A percentile compares a stretch with the other conserved stretches of the same genome.
Conservation (phyloP, 2,797 vertebrate genomes). For the Periparus ater region DNA sequence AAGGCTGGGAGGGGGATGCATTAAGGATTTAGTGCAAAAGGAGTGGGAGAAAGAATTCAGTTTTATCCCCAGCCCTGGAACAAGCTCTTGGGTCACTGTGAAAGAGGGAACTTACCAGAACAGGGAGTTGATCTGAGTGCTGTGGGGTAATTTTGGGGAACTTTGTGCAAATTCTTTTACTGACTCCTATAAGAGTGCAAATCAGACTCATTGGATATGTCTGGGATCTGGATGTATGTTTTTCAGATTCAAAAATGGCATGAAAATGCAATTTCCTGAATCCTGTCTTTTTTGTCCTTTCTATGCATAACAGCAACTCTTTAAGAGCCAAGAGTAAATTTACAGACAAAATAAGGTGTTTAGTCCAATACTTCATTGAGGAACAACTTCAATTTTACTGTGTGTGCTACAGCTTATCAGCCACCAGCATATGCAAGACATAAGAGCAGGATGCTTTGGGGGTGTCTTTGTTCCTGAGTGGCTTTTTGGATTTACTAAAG, state of each 20-base stretch:
- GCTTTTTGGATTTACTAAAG: background rate
- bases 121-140: background rate
- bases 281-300: background rate
- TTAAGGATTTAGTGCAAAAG: background rate
- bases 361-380: background rate
- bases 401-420: background rate
- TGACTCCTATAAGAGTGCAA: rapidly evolving
- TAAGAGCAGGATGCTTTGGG: background rate
- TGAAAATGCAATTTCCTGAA: background rate
- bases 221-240: background rate
- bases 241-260: background rate
- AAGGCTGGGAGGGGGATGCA: background rate
- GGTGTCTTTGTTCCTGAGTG: background rate
- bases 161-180: background rate
- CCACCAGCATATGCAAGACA: background rate
- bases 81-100: background rate
- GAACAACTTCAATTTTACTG: background rate
- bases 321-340: background rate
- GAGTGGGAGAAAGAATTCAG: background rate
- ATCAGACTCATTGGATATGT: background rate
- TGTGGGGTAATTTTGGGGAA: background rate
- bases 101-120: background rate
- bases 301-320: background rate
- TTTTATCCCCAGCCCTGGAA: background rate
- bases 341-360: background rate